phyloP scores from a whole-genome alignment of 2,888 invertebrate species.

The Pheosia gnoma region DNA sequence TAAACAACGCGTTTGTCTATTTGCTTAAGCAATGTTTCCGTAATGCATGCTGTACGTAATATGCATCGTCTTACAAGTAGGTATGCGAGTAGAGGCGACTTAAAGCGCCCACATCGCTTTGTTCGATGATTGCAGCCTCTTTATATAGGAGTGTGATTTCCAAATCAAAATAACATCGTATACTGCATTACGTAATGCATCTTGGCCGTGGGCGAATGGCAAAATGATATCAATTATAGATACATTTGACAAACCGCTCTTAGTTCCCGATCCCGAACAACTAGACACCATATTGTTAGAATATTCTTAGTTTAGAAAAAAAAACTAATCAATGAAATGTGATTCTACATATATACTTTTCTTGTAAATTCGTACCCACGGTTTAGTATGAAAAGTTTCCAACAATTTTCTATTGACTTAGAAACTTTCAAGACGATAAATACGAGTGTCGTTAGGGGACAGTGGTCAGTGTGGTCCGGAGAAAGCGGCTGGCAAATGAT shows the following conservation, averaged over 20 bases:
- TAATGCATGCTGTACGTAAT: not conserved
- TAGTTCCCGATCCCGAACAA: no score
- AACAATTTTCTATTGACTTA: not conserved
- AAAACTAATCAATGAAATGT: no score
- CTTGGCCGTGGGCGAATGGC: conserved; percentile 21
- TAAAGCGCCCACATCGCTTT: conserved; percentile 38
- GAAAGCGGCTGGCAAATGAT: conserved; percentile 52
- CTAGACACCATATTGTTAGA: no score
- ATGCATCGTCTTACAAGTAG: not conserved
- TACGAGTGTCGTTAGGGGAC: conserved; percentile 18
- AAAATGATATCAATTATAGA: conserved; percentile 16
- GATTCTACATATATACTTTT: no score
- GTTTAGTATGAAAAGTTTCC: not conserved
- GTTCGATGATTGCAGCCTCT: conserved; percentile 35
- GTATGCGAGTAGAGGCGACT: conserved; percentile 6
- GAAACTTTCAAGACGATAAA: conserved; percentile 20
- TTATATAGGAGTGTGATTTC: conserved; percentile 26
- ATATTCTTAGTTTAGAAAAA: no score
- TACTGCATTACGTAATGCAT: conserved; percentile 24
- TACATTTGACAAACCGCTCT: not conserved
- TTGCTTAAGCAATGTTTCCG: conserved; percentile 4
- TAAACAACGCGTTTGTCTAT: conserved; percentile 13
- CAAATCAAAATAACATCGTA: conserved; percentile 19
- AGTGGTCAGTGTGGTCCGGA: conserved; percentile 39
- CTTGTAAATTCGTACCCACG: no score